These are phyloP conservation scores for Nymphalis polychloros DNA, from an alignment of 2,888 invertebrate genomes.

Conservation along the genomic window DNA sequence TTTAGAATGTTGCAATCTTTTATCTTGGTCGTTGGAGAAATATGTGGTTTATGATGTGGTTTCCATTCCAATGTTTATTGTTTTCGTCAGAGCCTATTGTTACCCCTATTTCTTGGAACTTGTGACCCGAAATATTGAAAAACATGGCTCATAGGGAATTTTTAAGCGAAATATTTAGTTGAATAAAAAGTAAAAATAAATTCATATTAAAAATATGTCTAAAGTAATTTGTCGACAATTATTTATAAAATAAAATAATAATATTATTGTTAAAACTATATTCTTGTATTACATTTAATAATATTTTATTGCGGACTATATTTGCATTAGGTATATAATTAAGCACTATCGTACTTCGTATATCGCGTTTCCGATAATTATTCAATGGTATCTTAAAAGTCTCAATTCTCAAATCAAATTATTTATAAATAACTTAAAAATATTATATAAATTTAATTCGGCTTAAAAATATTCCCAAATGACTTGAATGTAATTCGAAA, in stretches of 20 bases:
- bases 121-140: conserved; percentile 10
- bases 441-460: no score
- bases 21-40: conserved; percentile 18
- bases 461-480: not conserved
- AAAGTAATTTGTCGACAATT: not conserved
- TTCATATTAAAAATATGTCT: not conserved
- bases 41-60: conserved; percentile 32
- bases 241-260: no score
- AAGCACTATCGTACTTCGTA: no score
- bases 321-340: no score
- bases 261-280: no score
- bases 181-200: not conserved
- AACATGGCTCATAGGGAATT: not conserved
- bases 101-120: conserved; percentile 36
- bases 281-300: no score
- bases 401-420: no score
- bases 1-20: conserved; percentile 10
- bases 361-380: no score
- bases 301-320: no score
- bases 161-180: not conserved
- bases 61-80: conserved; percentile 27
- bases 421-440: no score
- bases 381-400: no score
- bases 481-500: not conserved
- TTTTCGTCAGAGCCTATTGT: conserved; percentile 17